Percentiles rank a stretch among this genome's conserved stretches.
Conservation (phyloP, 2,888 invertebrate species). For the Lepidochrysops patricia region DNA sequence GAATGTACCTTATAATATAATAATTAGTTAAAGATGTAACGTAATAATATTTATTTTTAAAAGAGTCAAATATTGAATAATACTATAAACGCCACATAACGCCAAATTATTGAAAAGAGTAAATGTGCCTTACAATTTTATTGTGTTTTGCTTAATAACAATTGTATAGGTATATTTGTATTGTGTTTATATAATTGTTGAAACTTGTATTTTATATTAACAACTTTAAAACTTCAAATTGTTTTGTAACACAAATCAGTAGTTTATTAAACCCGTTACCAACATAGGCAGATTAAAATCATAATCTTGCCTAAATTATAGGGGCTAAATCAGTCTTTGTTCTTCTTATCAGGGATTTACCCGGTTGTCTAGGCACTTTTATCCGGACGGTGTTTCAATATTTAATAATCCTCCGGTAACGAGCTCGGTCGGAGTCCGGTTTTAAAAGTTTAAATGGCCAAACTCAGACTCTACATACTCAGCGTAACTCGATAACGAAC, state of each 20-base stretch:
- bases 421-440: conserved; percentile 44
- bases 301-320: conserved; percentile 43
- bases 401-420: conserved; percentile 72
- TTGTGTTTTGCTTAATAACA: too few relatives aligned
- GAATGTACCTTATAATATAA: too few relatives aligned
- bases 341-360: conserved; percentile 32
- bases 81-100: too few relatives aligned
- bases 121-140: too few relatives aligned
- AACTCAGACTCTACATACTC: conserved; percentile 25
- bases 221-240: too few relatives aligned
- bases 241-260: background rate
- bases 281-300: conserved; percentile 36
- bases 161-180: too few relatives aligned
- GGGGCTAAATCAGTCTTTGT: conserved; percentile 50
- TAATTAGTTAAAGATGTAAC: too few relatives aligned
- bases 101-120: too few relatives aligned
- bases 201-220: too few relatives aligned
- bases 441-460: conserved; percentile 70
- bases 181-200: too few relatives aligned
- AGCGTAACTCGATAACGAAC: background rate
- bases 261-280: conserved; percentile 1
- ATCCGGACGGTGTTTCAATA: conserved; percentile 67
- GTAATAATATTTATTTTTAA: too few relatives aligned
- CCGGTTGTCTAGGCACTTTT: conserved; percentile 60
- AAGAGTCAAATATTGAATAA: too few relatives aligned